Percentiles rank a stretch among this genome's conserved stretches.
phyloP scores from a whole-genome alignment of 2,888 invertebrate species.

The Argyra leucocephala region DNA sequence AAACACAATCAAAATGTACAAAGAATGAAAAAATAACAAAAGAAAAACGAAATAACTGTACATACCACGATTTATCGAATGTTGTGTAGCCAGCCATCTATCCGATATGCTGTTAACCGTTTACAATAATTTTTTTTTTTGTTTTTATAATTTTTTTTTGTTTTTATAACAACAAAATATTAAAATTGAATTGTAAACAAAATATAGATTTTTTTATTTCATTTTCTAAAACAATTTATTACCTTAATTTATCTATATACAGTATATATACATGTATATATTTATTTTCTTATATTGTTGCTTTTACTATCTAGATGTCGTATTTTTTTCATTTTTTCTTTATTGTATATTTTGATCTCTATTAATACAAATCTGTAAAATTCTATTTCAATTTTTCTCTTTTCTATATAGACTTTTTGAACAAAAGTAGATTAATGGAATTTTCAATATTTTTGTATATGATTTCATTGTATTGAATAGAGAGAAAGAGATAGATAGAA shows the following conservation, averaged over 20 bases:
- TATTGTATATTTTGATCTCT: background rate
- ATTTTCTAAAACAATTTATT: background rate
- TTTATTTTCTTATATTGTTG: background rate
- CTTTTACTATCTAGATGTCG: background rate
- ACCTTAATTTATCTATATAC: slow-evolving; percentile 1
- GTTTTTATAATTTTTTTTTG: too few relatives aligned
- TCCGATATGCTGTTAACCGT: background rate
- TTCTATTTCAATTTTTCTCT: too few relatives aligned
- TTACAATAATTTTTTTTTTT: background rate
- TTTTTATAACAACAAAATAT: background rate
- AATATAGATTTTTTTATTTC: background rate
- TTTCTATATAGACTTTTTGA: background rate
- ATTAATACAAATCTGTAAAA: background rate
- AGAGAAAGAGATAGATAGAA: background rate
- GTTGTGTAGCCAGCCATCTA: too few relatives aligned
- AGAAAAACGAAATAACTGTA: too few relatives aligned
- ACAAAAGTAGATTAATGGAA: background rate
- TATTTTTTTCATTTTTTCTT: background rate
- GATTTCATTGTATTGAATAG: background rate
- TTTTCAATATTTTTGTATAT: background rate
- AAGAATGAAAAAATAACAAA: too few relatives aligned
- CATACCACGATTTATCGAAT: too few relatives aligned
- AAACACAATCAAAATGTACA: too few relatives aligned
- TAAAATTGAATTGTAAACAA: slow-evolving; percentile 4
- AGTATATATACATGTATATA: background rate